Evolutionary conservation across 23 tunicate species (phyloP), one percentile per base, ranked within the genome.

Genomic region (Styela plicata): DNA sequence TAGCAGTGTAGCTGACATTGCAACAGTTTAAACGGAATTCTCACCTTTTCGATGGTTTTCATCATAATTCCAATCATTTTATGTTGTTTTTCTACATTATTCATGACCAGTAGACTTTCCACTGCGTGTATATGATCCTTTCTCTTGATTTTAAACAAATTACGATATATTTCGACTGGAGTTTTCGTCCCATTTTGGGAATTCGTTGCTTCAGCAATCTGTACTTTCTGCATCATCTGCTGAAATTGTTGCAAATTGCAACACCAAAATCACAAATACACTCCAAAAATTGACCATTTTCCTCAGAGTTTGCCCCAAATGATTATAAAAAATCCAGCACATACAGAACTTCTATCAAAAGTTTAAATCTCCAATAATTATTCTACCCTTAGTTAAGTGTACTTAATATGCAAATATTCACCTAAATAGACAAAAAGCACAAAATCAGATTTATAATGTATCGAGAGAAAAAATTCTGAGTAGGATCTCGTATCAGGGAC

Each of bases 101-200:
- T 64, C 30, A 36, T 74, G 26, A 91, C 31, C 19, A 91, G 69
- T 31, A 91, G 68, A 63, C 83, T 91, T 36, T 91, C 87, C 24
- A 91, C 62, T 33, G 85, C 85, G 2, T 70, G 80, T 25, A 91
- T 61, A 34, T 91, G 97, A 31, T 91, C 97, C 66, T 86, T 91
- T 64, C 97, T 74, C 71, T 91, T 91, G 21, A 91, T 75, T 91
- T 86, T 91, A 69, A 91, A 91, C 34, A 91, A 63, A 36, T 86
- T 91, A 65, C 86, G 52, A 53, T 91, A 91, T 35, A 91, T 52
- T 63, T 52, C 53, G 21, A 88, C 26, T 33, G 81, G 81, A 20
- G 30, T 76, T 76, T 76, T 52, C 17, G 81, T 76, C 21, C 81
- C 81, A 53, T 76, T 76, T 30, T 28, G 36, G 5, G 7, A 17